A percentile compares a stretch with the other conserved stretches of the same genome.
Evolutionary conservation across 2,888 invertebrate species (phyloP).

Genomic region (Microdon myrmicae): DNA sequence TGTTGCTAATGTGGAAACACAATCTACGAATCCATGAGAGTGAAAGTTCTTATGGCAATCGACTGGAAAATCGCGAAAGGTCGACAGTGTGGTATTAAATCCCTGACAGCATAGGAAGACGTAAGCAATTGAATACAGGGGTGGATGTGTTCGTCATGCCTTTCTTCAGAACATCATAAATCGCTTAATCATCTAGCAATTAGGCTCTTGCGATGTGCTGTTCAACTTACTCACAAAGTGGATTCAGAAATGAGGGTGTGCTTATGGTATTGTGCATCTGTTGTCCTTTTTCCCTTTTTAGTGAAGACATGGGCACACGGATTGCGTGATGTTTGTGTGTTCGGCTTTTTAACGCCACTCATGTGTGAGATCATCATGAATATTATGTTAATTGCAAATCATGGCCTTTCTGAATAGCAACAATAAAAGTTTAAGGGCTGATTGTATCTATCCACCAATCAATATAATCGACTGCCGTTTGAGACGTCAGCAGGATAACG

Average conservation of each 20-base stretch:
- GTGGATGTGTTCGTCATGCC: slow-evolving; percentile 56
- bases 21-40: slow-evolving; percentile 23
- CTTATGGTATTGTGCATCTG: slow-evolving; percentile 20
- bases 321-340: slow-evolving; percentile 5
- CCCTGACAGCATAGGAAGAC: too few species aligned
- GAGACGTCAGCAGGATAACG: slow-evolving; percentile 14
- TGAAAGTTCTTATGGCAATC: slow-evolving; percentile 39
- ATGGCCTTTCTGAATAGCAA: slow-evolving; percentile 55
- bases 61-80: slow-evolving; percentile 49
- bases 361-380: slow-evolving; percentile 66
- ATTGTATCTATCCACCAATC: slow-evolving; percentile 23
- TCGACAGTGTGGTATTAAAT: too few species aligned
- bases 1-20: too few species aligned
- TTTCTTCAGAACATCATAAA: slow-evolving; percentile 64
- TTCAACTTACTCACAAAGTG: slow-evolving; percentile 26
- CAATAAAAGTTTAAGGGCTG: slow-evolving; percentile 50
- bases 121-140: too few species aligned
- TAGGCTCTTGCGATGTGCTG: slow-evolving; percentile 58
- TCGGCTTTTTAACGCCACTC: slow-evolving; percentile 58
- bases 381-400: slow-evolving; percentile 66
- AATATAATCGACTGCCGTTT: slow-evolving; percentile 26
- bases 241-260: slow-evolving; percentile 27
- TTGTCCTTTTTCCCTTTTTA: slow-evolving; percentile 6
- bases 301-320: neutral
- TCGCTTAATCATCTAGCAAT: slow-evolving; percentile 68